Conservation (phyloP, 2,797 vertebrate species). For the Etheostoma nigrum region DNA sequence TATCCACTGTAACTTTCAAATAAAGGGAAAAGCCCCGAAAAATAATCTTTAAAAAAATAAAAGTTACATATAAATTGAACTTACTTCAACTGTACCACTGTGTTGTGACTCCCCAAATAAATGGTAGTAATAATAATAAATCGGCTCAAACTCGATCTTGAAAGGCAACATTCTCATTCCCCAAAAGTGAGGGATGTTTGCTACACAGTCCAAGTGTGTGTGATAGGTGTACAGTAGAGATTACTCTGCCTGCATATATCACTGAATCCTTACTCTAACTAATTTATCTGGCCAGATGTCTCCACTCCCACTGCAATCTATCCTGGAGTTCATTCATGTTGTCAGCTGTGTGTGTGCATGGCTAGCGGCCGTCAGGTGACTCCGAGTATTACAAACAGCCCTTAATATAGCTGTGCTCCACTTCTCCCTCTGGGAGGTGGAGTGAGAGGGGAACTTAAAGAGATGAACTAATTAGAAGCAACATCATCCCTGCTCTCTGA, state of each 20-base stretch:
- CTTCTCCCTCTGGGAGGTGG: constrained; percentile 20
- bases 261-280: constrained; percentile 22
- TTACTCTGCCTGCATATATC: constrained; percentile 17
- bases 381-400: constrained; percentile 30
- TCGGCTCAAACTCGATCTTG: neutral
- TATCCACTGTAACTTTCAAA: no score
- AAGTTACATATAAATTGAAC: no score
- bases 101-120: constrained; percentile 8
- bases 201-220: neutral
- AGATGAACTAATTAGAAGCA: constrained; percentile 21
- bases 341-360: constrained; percentile 8
- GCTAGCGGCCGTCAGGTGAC: constrained; percentile 37
- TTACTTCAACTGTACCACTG: neutral
- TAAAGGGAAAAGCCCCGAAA: no score
- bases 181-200: neutral
- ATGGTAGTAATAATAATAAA: neutral
- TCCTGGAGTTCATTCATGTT: constrained; percentile 16
- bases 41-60: no score
- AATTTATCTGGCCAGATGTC: constrained; percentile 30
- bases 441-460: neutral
- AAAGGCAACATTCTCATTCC: neutral
- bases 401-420: constrained; percentile 45
- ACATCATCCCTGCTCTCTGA: constrained; percentile 34
- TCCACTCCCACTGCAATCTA: constrained; percentile 1
- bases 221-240: neutral